Evolutionary conservation across 1,140 invertebrate species (phyloP).

Genomic region (Homalodisca vitripennis): DNA sequence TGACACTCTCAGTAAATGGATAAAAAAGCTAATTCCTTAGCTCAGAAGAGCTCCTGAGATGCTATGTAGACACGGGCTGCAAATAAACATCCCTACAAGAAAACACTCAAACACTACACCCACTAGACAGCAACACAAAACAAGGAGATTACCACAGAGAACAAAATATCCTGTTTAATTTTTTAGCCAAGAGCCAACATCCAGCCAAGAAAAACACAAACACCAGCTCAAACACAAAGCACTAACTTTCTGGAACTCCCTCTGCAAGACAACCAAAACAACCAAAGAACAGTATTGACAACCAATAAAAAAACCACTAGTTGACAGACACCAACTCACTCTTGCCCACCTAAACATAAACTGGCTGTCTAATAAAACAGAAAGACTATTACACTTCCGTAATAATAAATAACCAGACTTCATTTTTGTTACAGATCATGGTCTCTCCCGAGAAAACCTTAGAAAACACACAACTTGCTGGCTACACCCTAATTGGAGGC

Average conservation of each 20-base stretch:
- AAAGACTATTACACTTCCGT: not conserved
- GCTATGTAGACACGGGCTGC: no score
- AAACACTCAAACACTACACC: no score
- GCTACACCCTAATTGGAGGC: not conserved
- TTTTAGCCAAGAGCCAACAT: not conserved
- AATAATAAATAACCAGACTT: not conserved
- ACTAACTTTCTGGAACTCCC: not conserved
- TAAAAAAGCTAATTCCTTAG: no score
- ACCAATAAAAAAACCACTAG: not conserved
- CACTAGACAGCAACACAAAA: no score
- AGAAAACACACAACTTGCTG: not conserved
- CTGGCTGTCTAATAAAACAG: not conserved
- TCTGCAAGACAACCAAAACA: no score
- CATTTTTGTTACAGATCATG: not conserved
- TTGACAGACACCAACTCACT: not conserved
- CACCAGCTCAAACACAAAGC: not conserved
- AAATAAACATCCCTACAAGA: no score
- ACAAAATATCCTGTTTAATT: not conserved
- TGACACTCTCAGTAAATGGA: no score
- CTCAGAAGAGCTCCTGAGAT: no score
- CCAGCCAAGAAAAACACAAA: not conserved
- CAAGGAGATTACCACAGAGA: no score
- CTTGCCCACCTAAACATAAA: not conserved
- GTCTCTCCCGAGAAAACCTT: conserved; percentile 10
- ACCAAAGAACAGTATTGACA: no score